phyloP scores from a whole-genome alignment of 2,888 invertebrate genomes.

The Cryptophagus acutangulus region DNA sequence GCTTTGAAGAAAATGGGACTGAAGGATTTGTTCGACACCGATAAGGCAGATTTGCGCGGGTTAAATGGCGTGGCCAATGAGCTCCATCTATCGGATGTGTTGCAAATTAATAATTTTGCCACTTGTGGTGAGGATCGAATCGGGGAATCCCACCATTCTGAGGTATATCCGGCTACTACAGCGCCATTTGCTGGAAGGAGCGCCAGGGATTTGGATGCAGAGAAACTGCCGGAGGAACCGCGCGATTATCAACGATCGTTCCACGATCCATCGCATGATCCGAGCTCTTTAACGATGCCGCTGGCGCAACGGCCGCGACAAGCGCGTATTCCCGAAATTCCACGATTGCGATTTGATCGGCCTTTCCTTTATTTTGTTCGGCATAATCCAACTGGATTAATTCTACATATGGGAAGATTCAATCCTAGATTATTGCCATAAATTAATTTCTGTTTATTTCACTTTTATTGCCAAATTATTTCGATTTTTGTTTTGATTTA shows the following conservation, averaged over 20 bases:
- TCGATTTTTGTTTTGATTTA: slow-evolving; percentile 1
- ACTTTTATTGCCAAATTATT: slow-evolving; percentile 14
- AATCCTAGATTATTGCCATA: slow-evolving; percentile 77
- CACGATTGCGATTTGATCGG: slow-evolving; percentile 75
- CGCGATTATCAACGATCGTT: slow-evolving; percentile 65
- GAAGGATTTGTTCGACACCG: slow-evolving; percentile 69
- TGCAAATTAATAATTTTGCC: slow-evolving; percentile 75
- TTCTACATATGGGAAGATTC: slow-evolving; percentile 82
- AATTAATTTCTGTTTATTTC: slow-evolving; percentile 21
- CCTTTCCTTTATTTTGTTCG: slow-evolving; percentile 85
- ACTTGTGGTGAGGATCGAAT: slow-evolving; percentile 73
- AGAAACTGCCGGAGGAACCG: slow-evolving; percentile 44
- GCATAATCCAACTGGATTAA: slow-evolving; percentile 88
- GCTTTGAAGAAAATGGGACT: slow-evolving; percentile 77
- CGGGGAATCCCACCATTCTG: slow-evolving; percentile 71
- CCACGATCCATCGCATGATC: slow-evolving; percentile 60
- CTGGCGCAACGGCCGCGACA: slow-evolving; percentile 67
- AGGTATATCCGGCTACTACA: slow-evolving; percentile 73
- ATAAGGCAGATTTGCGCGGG: slow-evolving; percentile 76
- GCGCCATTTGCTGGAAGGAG: slow-evolving; percentile 21
- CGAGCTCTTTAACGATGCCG: slow-evolving; percentile 55
- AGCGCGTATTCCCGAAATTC: slow-evolving; percentile 64
- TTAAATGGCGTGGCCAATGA: slow-evolving; percentile 76
- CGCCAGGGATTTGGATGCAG: slow-evolving; percentile 1
- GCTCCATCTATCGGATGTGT: slow-evolving; percentile 76